These are phyloP conservation scores for Eueides isabella DNA, from an alignment of 1,140 invertebrate genomes.

Conservation along the genomic window DNA sequence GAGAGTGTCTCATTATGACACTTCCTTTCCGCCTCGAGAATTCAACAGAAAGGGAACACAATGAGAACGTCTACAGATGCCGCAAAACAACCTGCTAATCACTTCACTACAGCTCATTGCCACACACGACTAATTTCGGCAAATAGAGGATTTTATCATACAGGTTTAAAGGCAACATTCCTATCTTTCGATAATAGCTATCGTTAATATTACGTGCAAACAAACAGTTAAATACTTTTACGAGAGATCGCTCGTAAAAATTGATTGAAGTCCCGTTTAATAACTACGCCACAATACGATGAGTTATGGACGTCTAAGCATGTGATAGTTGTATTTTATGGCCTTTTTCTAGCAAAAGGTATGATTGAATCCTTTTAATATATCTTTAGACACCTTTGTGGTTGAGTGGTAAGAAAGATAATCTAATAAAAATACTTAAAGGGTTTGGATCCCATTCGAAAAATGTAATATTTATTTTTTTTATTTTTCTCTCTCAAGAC, in stretches of 20 bases:
- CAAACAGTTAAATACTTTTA: conserved; percentile 81
- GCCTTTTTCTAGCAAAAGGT: conserved; percentile 52
- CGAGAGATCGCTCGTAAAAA: conserved; percentile 74
- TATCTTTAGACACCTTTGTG: background rate
- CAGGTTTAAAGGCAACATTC: conserved; percentile 49
- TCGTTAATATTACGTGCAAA: conserved; percentile 77
- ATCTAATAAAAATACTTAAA: background rate
- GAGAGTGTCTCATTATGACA: no score
- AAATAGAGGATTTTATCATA: conserved; percentile 1
- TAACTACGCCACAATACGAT: conserved; percentile 56
- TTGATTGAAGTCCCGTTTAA: conserved; percentile 75
- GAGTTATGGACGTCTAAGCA: conserved; percentile 57
- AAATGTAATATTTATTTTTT: background rate
- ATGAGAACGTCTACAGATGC: no score
- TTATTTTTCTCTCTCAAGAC: no score
- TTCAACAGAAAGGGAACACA: no score
- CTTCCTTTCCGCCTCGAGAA: no score
- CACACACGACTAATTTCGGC: conserved; percentile 6
- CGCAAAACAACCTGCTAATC: background rate
- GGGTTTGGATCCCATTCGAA: background rate
- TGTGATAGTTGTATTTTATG: conserved; percentile 60
- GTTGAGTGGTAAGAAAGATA: background rate
- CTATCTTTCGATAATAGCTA: conserved; percentile 50
- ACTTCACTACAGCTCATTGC: background rate
- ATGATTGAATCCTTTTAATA: conserved; percentile 41